Conservation (phyloP, 2,888 invertebrate genomes). For the Shargacucullia verbasci region DNA sequence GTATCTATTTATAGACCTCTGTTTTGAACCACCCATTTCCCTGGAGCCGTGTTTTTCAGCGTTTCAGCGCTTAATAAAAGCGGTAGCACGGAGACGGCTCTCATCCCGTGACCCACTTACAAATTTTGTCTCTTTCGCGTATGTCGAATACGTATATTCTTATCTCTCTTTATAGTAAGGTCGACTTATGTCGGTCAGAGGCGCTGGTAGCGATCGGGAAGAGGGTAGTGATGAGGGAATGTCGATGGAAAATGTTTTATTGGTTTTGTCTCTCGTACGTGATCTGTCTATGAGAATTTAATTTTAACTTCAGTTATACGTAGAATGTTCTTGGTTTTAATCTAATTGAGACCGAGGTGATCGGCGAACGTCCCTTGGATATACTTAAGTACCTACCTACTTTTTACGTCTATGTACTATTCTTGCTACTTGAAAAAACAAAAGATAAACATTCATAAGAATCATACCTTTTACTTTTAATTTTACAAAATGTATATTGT, state of each 20-base stretch:
- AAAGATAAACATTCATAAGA: no score
- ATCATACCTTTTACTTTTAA: no score
- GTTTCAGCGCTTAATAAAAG: conserved; percentile 77
- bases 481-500: no score
- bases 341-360: conserved; percentile 36
- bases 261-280: conserved; percentile 14
- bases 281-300: conserved; percentile 20
- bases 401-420: no score
- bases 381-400: no score
- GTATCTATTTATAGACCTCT: conserved; percentile 76
- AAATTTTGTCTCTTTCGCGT: conserved; percentile 63
- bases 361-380: no score
- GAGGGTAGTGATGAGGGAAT: conserved; percentile 66
- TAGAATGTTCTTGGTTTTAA: conserved; percentile 43
- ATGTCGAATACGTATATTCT: conserved; percentile 44
- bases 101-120: conserved; percentile 87
- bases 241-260: conserved; percentile 31
- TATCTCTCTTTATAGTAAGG: conserved; percentile 78
- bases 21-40: conserved; percentile 73
- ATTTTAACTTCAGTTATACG: conserved; percentile 23
- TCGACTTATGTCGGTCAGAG: conserved; percentile 85
- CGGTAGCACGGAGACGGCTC: conserved; percentile 73
- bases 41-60: conserved; percentile 68
- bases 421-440: no score
- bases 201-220: conserved; percentile 81